Evolutionary conservation across 1,140 invertebrate species (phyloP), one percentile per base, ranked within the genome.

Genomic region (Apis laboriosa): DNA sequence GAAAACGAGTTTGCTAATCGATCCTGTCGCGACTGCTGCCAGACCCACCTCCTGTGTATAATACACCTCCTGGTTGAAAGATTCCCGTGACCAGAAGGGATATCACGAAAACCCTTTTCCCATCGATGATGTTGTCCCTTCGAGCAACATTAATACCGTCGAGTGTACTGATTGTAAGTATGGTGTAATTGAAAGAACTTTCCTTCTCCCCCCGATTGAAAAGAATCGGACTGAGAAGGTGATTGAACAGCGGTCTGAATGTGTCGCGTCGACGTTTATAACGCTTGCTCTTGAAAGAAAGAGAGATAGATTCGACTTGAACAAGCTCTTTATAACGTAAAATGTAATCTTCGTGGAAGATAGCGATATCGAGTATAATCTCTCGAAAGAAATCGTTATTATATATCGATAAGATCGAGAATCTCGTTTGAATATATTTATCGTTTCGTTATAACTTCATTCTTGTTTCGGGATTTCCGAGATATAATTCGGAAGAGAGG

Each of bases 1-100:
- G 86, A 83, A 86, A 89, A 88, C 84, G 83, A 88, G 83, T 88
- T 88, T 80, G 80, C 86, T 84, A 85, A 89, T 89, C 88, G 86
- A 89, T 84, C 80, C 68, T 75, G 70, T 86, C 82, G 70, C 84
- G 80, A 78, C 80, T 83, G 53, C 61, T 55, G 74, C 55, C 76
- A 70, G 80, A 73, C 79, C 17, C 49, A 24, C 34, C 15, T 55
- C 3, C 34, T 3, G 34, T 4, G 34, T 34, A 34, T 3, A 34
- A 34, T 34, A 34, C 34, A 34, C 34, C 61, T 64, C 55, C 61
- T 66, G 72, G 9, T 28, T 43, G 58, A 76, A 81, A 67, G 21
- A 13, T 21, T 7, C 19, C 66, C 43, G 24, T 68, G 53, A 28
- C 55, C 73, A 67, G 53, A 19, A 53, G 34, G 24, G 21, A 34